These are phyloP conservation scores for Acanthopleura granulata DNA, from an alignment of 2,888 invertebrate species.

Conservation along the genomic window DNA sequence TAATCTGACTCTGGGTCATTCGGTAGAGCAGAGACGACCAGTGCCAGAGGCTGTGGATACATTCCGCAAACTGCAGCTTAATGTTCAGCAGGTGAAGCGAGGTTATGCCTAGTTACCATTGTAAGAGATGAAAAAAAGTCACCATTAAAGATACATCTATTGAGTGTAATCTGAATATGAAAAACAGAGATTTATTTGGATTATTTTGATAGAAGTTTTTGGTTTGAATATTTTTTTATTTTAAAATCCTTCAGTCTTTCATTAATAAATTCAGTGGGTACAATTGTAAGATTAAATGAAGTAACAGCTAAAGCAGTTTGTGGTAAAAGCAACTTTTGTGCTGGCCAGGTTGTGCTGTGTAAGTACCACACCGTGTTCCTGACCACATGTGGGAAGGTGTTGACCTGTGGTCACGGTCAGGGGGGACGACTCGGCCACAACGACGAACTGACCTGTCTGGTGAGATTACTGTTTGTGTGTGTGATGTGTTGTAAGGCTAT, in stretches of 20 bases:
- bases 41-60: conserved; percentile 70
- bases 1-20: conserved; percentile 85
- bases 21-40: conserved; percentile 53
- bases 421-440: conserved; percentile 83
- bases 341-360: conserved; percentile 77
- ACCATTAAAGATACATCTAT: too few species aligned
- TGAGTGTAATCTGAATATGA: too few species aligned
- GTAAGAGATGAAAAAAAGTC: neutral
- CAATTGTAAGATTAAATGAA: too few species aligned
- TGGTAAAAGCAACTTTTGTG: too few species aligned
- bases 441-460: conserved; percentile 70
- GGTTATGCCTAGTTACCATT: neutral
- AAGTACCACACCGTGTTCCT: conserved; percentile 84
- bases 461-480: conserved; percentile 34
- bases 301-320: too few species aligned
- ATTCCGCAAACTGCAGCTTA: conserved; percentile 75
- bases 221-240: too few species aligned
- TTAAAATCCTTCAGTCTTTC: too few species aligned
- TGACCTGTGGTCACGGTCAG: conserved; percentile 85
- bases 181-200: too few species aligned
- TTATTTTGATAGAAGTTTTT: too few species aligned
- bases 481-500: neutral
- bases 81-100: conserved; percentile 75
- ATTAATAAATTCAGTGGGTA: too few species aligned
- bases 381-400: conserved; percentile 75